Percentiles rank a stretch among this genome's conserved stretches.
phyloP scores from a whole-genome alignment of 2,888 invertebrate species.

The Nomada ferruginata region DNA sequence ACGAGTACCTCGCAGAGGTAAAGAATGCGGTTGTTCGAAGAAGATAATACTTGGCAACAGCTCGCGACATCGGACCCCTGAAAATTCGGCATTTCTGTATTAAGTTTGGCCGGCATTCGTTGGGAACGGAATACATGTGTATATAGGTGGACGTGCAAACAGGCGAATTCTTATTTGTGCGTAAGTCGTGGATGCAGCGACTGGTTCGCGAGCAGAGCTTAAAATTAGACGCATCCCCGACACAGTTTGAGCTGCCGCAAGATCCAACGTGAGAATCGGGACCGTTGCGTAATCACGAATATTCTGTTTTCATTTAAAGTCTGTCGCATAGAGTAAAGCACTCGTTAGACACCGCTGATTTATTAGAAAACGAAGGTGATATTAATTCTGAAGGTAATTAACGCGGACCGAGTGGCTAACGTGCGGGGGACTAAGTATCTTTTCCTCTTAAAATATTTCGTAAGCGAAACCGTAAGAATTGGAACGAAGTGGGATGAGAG shows the following conservation, averaged over 20 bases:
- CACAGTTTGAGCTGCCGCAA: constrained; percentile 48
- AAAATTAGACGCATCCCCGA: constrained; percentile 68
- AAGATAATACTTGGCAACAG: background rate
- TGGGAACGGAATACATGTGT: background rate
- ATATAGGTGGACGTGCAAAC: constrained; percentile 17
- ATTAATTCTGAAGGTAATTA: background rate
- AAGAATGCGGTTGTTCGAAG: background rate
- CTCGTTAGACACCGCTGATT: background rate
- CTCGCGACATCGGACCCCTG: background rate
- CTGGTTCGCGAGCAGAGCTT: constrained; percentile 29
- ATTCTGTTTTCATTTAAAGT: constrained; percentile 28
- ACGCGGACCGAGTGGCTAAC: background rate
- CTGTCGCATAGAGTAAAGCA: background rate
- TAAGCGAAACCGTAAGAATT: too few species aligned
- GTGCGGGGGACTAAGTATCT: too few species aligned
- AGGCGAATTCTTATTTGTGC: constrained; percentile 45
- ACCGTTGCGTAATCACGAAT: constrained; percentile 54
- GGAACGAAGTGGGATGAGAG: too few species aligned
- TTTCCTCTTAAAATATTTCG: too few species aligned
- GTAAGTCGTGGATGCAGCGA: constrained; percentile 7
- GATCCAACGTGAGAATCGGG: constrained; percentile 29
- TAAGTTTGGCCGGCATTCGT: constrained; percentile 21
- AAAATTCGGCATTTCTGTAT: background rate
- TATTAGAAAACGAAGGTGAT: background rate
- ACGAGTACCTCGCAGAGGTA: background rate